phyloP scores from a whole-genome alignment of 2,888 invertebrate genomes.

The Zaprionus lineosus region DNA sequence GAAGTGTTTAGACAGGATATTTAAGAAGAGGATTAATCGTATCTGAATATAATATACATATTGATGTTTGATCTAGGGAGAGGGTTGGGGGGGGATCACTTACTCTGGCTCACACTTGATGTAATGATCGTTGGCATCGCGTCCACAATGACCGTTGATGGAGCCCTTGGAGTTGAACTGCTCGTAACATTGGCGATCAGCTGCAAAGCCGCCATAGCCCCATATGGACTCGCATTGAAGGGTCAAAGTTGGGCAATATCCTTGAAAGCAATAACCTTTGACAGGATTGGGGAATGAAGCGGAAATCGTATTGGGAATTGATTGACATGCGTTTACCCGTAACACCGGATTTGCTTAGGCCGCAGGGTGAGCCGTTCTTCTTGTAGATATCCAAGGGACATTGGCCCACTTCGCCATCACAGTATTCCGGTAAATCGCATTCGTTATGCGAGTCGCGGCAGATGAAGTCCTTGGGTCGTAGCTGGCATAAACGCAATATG shows the following conservation, averaged over 20 bases:
- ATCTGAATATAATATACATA: too few relatives aligned
- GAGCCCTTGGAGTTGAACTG: slow-evolving; percentile 98
- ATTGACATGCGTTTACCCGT: slow-evolving; percentile 72
- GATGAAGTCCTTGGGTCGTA: slow-evolving; percentile 88
- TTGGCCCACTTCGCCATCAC: slow-evolving; percentile 93
- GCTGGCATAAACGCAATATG: slow-evolving; percentile 83
- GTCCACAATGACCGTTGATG: slow-evolving; percentile 97
- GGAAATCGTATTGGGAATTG: background rate
- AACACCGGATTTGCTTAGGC: slow-evolving; percentile 83
- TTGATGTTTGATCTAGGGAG: too few relatives aligned
- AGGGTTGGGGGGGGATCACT: too few relatives aligned
- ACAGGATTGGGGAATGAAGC: background rate
- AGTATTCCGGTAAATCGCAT: slow-evolving; percentile 97
- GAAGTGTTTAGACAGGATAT: too few relatives aligned
- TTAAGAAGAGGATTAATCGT: too few relatives aligned
- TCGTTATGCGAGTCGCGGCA: slow-evolving; percentile 95
- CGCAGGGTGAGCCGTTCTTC: slow-evolving; percentile 96
- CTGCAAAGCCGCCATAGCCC: slow-evolving; percentile 93
- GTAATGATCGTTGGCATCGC: slow-evolving; percentile 88
- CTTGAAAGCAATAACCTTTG: slow-evolving; percentile 93
- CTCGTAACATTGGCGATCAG: slow-evolving; percentile 94
- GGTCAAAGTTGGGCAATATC: slow-evolving; percentile 93
- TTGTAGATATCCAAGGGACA: slow-evolving; percentile 95
- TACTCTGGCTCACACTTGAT: slow-evolving; percentile 94
- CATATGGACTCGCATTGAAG: slow-evolving; percentile 96